Conservation (phyloP, 2,888 invertebrate species). For the Itoplectis maculator region DNA sequence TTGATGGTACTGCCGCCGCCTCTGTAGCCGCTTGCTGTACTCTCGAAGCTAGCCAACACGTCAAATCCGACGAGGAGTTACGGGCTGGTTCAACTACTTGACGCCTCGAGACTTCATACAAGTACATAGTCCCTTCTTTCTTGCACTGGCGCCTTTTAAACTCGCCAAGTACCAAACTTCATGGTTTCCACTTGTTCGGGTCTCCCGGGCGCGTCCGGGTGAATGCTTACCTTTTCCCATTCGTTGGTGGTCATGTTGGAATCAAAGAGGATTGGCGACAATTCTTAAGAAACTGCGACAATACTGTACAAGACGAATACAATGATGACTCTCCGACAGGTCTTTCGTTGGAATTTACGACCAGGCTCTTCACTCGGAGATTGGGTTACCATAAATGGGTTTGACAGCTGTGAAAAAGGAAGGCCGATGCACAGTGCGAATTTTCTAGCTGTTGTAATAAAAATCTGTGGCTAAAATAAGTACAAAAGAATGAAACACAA, state of each 20-base stretch:
- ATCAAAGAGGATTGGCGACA: conserved; percentile 29
- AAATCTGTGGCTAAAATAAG: conserved; percentile 23
- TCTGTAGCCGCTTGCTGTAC: conserved; percentile 44
- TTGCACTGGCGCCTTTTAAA: conserved; percentile 40
- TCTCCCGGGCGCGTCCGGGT: conserved; percentile 2
- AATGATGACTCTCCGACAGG: conserved; percentile 15
- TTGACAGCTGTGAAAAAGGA: conserved; percentile 1
- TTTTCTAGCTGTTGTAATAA: conserved; percentile 18
- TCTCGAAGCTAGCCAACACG: conserved; percentile 64
- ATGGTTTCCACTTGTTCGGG: neutral
- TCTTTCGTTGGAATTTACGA: neutral
- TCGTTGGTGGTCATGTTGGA: neutral
- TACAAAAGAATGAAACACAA: conserved; percentile 22
- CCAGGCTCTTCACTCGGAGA: neutral
- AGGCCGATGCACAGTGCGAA: neutral
- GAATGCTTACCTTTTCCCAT: neutral
- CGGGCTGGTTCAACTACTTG: conserved; percentile 43
- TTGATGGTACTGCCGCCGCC: conserved; percentile 39
- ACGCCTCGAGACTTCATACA: conserved; percentile 52
- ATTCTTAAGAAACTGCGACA: conserved; percentile 1
- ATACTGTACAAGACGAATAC: neutral
- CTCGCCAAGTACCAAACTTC: conserved; percentile 5
- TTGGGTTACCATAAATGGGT: neutral
- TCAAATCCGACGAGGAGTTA: conserved; percentile 74
- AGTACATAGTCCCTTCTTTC: conserved; percentile 9